Evolutionary conservation across 2,888 invertebrate genomes (phyloP), one percentile per base, ranked within the genome.

Genomic region (Rhagonycha lutea): DNA sequence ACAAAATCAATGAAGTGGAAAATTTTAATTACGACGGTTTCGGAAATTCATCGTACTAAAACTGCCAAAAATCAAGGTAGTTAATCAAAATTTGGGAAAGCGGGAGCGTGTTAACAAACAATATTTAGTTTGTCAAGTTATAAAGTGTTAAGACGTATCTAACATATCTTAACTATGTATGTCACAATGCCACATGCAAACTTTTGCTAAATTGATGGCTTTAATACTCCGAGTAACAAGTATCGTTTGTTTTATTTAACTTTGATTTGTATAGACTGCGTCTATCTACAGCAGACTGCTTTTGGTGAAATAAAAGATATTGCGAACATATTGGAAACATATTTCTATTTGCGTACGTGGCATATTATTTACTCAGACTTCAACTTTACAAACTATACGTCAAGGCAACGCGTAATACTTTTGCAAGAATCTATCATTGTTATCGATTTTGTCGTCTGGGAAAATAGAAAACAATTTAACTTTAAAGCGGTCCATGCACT

Each of bases 351-450:
- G 72, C 65, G 69, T 69, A 71, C 70, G 73, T 76, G 73, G 76
- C 73, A 76, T 76, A 76, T 73, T 76, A 76, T 73, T 73, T 71
- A 69, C 73, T 77, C 68, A 74, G 69, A 72, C 63, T 74, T 77
- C 69, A 69, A 72, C 61, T 72, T 69, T n/a, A 68, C n/a, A 72
- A 61, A 71, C 61, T 29, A 26, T 26, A 28, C 26, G 4, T 11
- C 10, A 14, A 8, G n/a, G 5, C 26, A 26, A n/a, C 26, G 18
- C 63, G 14, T 63, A 18, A 18, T 24, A 63, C 23, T 12, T 11
- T 63, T 18, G 4, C 1, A 24, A 63, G 11, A 63, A 18, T 23
- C 18, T 18, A 63, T 63, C 18, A 47, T 47, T 47, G n/a, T n/a
- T 47, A 47, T 47, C 47, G 47, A 47, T 47, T 32, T n/a, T 32